Evolutionary conservation across 1,140 invertebrate species (phyloP), one percentile per base, ranked within the genome.

Genomic region (Heliconius congener): DNA sequence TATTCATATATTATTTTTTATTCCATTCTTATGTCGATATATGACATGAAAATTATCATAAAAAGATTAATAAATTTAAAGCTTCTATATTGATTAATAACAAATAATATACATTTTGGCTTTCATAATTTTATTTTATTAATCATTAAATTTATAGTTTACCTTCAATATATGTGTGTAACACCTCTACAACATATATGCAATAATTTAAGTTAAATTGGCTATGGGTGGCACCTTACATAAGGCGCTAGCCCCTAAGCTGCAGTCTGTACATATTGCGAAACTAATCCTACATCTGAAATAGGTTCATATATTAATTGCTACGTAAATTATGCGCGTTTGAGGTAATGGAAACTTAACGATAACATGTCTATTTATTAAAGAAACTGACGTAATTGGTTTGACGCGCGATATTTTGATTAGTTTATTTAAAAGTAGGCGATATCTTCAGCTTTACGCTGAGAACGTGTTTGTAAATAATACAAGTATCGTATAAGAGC

Each of bases 191-290:
- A 81, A 23, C 55, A 73, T 66, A 72, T 72, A 42, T 76, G 66
- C 52, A 66, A 50, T 88, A 89, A 91, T 90, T 90, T 88, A 86
- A 84, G 85, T 84, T 87, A 85, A 87, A 88, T 86, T 81, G 74
- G 74, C 76, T 78, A 87, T 79, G 81, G 86, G 83, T 83, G 86
- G 84, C 82, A 86, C 81, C 89, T 93, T 92, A 89, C 88, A 89
- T 85, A 91, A 91, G 87, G 80, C 60, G 82, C 86, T 85, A 88
- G 87, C 86, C 85, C 83, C 85, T 89, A 88, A 92, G 88, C 87
- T 87, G 76, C 52, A 79, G 77, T 82, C 60, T 72, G 80, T 81
- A 66, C 79, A 83, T 74, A 79, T 85, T 83, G 77, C 79, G 66
- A 83, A 85, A 73, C 73, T 71, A 77, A 71, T 50, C 39, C 37